phyloP scores from a whole-genome alignment of 2,888 invertebrate genomes.

The Nomada flava region DNA sequence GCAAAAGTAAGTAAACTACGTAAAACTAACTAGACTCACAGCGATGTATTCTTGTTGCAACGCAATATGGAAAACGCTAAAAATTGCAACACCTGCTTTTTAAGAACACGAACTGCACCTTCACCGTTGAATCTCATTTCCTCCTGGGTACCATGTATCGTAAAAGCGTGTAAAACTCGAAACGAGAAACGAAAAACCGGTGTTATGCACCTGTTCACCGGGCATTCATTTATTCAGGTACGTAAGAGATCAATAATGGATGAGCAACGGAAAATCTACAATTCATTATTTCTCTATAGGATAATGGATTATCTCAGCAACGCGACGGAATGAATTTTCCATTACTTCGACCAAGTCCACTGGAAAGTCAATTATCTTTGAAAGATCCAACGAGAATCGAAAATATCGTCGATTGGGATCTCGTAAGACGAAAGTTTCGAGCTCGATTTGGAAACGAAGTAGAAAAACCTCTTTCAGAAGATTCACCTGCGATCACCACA shows the following conservation, averaged over 20 bases:
- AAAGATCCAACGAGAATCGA: slow-evolving; percentile 81
- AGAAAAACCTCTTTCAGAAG: slow-evolving; percentile 72
- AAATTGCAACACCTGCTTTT: slow-evolving; percentile 22
- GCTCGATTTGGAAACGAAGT: slow-evolving; percentile 81
- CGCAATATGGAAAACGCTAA: background rate
- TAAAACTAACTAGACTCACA: background rate
- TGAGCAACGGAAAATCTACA: background rate
- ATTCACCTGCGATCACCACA: slow-evolving; percentile 17
- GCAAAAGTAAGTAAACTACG: slow-evolving; percentile 85
- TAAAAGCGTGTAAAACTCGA: slow-evolving; percentile 82
- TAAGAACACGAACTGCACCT: slow-evolving; percentile 88
- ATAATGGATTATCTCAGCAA: slow-evolving; percentile 79
- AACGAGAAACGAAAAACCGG: slow-evolving; percentile 77
- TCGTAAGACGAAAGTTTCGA: slow-evolving; percentile 84
- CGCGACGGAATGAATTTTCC: slow-evolving; percentile 73
- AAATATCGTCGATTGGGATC: slow-evolving; percentile 85
- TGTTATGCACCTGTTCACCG: slow-evolving; percentile 70
- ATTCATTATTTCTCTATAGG: slow-evolving; percentile 68
- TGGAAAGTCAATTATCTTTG: slow-evolving; percentile 81
- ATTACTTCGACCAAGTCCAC: slow-evolving; percentile 76
- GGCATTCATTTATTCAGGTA: slow-evolving; percentile 47
- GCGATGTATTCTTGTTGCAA: background rate
- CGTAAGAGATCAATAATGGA: background rate
- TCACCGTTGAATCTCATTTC: slow-evolving; percentile 90
- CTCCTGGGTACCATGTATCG: slow-evolving; percentile 85